Evolutionary conservation across 2,113 vertebrate species (phyloP).

Genomic region (Chaetops frenatus): DNA sequence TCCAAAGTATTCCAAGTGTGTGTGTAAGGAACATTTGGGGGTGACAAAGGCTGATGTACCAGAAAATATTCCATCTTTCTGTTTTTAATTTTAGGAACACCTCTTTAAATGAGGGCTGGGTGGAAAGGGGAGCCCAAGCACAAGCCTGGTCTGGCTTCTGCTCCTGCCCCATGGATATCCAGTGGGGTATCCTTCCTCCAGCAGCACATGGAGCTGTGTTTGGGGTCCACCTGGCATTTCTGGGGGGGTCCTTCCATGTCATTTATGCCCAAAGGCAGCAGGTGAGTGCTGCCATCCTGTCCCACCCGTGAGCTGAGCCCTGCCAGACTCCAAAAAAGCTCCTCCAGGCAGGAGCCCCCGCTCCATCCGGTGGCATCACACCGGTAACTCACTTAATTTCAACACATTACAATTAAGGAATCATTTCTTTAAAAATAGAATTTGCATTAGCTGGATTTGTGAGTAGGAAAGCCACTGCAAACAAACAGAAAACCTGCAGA

Average conservation of each 20-base stretch:
- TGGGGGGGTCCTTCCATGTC: background rate
- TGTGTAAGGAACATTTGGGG: background rate
- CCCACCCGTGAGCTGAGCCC: background rate
- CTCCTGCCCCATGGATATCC: background rate
- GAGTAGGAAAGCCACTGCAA: slow-evolving; percentile 37
- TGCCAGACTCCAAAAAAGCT: background rate
- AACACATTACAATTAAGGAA: background rate
- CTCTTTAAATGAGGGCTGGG: background rate
- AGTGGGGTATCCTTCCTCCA: background rate
- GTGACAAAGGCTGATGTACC: background rate
- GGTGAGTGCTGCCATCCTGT: background rate
- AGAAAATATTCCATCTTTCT: background rate
- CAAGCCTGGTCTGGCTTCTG: background rate
- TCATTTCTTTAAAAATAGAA: slow-evolving; percentile 3
- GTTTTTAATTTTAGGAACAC: background rate
- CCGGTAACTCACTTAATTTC: background rate
- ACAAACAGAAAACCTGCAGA: slow-evolving; percentile 55
- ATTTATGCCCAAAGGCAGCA: background rate
- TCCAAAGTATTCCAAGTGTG: rapidly evolving
- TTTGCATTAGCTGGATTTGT: slow-evolving; percentile 54
- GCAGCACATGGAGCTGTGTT: background rate
- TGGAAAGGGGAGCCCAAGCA: background rate
- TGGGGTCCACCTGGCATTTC: background rate
- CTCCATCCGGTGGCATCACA: background rate
- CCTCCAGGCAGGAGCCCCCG: background rate